phyloP scores from a whole-genome alignment of 2,113 vertebrate species.

The Hystrix brachyura region DNA sequence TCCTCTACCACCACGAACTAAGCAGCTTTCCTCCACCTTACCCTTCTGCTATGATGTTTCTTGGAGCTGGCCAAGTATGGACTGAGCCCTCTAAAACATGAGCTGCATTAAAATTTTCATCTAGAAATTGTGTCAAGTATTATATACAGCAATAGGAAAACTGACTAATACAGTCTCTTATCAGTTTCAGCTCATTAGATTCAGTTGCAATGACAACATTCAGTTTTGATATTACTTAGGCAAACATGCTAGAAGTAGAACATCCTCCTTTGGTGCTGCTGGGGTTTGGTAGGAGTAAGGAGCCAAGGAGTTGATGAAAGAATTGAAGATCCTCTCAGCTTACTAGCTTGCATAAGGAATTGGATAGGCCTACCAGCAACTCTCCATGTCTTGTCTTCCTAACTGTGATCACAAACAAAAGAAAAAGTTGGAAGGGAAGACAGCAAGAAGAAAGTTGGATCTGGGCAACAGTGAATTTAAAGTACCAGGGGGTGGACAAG shows the following conservation, averaged over 20 bases:
- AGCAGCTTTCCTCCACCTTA: background rate
- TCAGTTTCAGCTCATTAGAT: background rate
- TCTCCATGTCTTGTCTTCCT: too few relatives aligned
- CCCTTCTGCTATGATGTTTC: background rate
- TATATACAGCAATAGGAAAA: background rate
- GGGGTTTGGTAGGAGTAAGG: background rate
- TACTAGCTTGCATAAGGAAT: background rate
- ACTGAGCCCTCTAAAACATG: background rate
- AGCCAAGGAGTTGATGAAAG: background rate
- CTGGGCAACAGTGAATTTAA: background rate
- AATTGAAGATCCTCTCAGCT: background rate
- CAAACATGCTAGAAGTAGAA: background rate
- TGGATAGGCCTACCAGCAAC: background rate
- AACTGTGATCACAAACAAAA: background rate
- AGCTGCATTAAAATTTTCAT: background rate
- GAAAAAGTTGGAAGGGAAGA: background rate
- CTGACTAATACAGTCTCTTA: background rate
- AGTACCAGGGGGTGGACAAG: background rate
- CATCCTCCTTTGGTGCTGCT: background rate
- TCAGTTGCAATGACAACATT: background rate
- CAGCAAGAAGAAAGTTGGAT: background rate
- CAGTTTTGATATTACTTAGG: background rate
- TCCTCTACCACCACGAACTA: background rate
- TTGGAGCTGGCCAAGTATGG: background rate
- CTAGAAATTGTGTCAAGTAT: background rate